Evolutionary conservation across 2,888 invertebrate species (phyloP), one percentile per base, ranked within the genome.

Genomic region (Agriopis marginaria): DNA sequence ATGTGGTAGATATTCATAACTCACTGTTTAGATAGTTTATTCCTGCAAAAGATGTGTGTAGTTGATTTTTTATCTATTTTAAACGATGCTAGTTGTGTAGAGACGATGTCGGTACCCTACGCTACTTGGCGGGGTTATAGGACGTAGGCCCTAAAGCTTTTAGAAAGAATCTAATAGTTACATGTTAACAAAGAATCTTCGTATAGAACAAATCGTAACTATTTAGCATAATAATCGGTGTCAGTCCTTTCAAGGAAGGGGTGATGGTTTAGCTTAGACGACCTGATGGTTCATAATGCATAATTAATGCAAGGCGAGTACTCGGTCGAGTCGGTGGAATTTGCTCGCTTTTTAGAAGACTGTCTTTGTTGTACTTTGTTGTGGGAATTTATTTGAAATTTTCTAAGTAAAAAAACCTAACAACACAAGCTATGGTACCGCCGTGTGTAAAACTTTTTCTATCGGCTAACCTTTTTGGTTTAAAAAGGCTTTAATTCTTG

Each of bases 51-150:
- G 79, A 81, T 88, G 88, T 90, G 86, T 78, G 85, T 91, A 89
- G 89, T 85, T 81, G 82, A 78, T 85, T 89, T 90, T 89, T 86
- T 89, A 88, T 88, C 86, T 89, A 89, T 90, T 91, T 93, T 91
- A 89, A 92, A 89, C 73, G 88, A 92, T 88, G 93, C 92, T 93
- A 93, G 92, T 88, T 91, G 88, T 89, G 83, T 89, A 89, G 85
- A 76, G 70, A 70, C 65, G 70, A 68, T 80, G 75, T 81, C 74
- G 76, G 71, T 81, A 77, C 75, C 81, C 82, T 85, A 87, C 78
- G 87, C 87, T 86, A 73, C 77, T 87, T 85, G 87, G 83, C 80
- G 82, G 78, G 72, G 80, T 83, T 91, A 88, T 88, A 86, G 66
- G 82, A 82, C 83, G 83, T 83, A 89, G 88, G 90, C 85, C 86